These are phyloP conservation scores for Eutolmus rufibarbis DNA, from an alignment of 2,888 invertebrate genomes.

Conservation along the genomic window DNA sequence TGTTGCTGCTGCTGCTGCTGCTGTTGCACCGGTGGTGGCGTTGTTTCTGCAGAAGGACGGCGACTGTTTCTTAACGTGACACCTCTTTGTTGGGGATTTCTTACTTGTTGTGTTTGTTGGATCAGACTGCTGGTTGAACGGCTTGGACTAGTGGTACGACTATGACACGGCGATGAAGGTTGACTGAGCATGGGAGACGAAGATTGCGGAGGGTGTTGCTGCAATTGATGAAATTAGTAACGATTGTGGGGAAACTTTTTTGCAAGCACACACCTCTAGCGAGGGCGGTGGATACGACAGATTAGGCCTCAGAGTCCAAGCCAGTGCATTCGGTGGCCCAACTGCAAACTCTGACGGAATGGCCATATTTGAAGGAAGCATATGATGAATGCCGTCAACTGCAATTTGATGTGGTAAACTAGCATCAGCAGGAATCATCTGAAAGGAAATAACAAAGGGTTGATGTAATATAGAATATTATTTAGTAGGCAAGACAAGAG, in stretches of 20 bases:
- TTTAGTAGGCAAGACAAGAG: background rate
- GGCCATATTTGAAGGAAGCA: constrained; percentile 60
- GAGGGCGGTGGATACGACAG: constrained; percentile 51
- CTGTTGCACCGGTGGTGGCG: constrained; percentile 56
- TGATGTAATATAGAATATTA: background rate
- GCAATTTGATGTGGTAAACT: constrained; percentile 54
- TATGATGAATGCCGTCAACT: constrained; percentile 59
- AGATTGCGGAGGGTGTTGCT: constrained; percentile 65
- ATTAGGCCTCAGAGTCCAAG: constrained; percentile 57
- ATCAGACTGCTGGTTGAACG: constrained; percentile 55
- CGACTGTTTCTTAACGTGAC: constrained; percentile 56
- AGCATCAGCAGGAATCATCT: constrained; percentile 58
- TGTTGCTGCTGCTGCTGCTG: constrained; percentile 50
- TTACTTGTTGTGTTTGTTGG: constrained; percentile 54
- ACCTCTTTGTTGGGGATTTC: constrained; percentile 55
- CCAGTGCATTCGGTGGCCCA: constrained; percentile 53
- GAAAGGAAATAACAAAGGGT: constrained; percentile 14
- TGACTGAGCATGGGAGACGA: constrained; percentile 77
- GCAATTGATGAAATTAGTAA: background rate
- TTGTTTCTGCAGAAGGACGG: constrained; percentile 60
- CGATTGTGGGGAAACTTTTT: background rate
- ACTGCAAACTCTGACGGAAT: constrained; percentile 58
- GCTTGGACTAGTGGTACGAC: constrained; percentile 74
- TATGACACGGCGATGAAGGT: constrained; percentile 80
- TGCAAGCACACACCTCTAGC: constrained; percentile 49